Base-by-base conservation (phyloP, 2,797 vertebrate genomes). In the Fundulus diaphanus region DNA sequence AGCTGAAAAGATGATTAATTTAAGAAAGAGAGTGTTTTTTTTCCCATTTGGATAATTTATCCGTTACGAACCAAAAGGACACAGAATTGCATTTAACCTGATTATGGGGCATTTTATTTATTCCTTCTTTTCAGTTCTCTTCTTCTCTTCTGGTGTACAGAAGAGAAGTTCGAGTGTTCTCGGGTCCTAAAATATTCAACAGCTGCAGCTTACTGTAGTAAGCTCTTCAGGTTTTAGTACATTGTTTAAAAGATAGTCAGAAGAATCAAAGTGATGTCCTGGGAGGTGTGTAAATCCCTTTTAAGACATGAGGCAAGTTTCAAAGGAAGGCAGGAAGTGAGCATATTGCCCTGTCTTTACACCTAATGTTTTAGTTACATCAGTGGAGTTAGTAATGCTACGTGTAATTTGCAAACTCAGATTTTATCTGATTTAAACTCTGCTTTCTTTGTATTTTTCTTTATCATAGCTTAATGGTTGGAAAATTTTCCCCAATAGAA, bases 371-470 rank as follows among this genome's bases (percentile, higher is more conserved):
- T 48, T 65, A 6, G 33, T 63, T 35, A 37, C 18, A 59, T 33
- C 57, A 57, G 54, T 18, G 54, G 29, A 16, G 0, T 73, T 27
- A 70, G 59, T 29, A 52, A 70, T 71, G 48, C 54, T 42, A 59
- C 35, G 49, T 22, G 57, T 75, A 44, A 70, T 74, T 57, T 51
- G 31, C 72, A 29, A 31, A 3, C 65, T 12, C 52, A 66, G 44
- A 65, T 69, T 15, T 59, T 61, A 33, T 42, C 20, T 70, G 20
- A 31, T 61, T 35, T 61, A 61, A 61, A 61, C 35, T 15, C n/a
- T 18, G 29, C 37, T 80, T 71, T 27, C 11, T 65, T 74, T 59
- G 52, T 7, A 29, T 77, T 72, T 72, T 68, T 73, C 3, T 70
- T 44, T 20, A 65, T 81, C 66, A 59, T 22, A 6, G 79, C 49